Base-by-base conservation (phyloP, 2,113 vertebrate species). In the Takifugu flavidus region DNA sequence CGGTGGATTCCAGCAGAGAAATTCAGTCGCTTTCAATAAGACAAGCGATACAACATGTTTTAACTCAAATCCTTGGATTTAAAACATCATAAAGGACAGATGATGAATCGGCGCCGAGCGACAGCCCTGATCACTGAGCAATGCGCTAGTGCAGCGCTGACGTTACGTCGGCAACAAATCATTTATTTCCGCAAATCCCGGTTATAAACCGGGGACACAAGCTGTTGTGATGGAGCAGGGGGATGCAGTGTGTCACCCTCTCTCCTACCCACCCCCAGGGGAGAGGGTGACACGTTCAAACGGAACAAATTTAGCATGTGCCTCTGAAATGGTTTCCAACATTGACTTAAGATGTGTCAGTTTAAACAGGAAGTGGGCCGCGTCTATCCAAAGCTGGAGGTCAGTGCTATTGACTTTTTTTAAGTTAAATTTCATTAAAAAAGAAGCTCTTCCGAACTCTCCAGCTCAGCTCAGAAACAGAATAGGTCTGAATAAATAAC, bases 401-500 rank as follows among this genome's bases (percentile, higher is more conserved):
- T 20, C 20, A 20, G 1, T 20, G 20, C 20, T 20, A 20, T 20
- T 20, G 20, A 20, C 20, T 20, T 20, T 20, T 20, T 20, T 20
- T 20, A 20, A 20, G 20, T 20, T 62, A 63, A 70, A 46, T 67
- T 73, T 61, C 67, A 73, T 45, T 60, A 70, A 62, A 69, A 53
- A 26, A 59, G n/a, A 67, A 67, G 52, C 25, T 25, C 45, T 67
- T 66, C 59, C 74, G 46, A 78, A 62, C 74, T 68, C 78, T 61
- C 56, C 42, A 56, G 44, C 7, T 15, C 20, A 57, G 53, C 69
- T 64, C 11, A 64, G 62, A 25, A 65, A 61, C 49, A 39, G 43
- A 42, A 28, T 43, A 70, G 51, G 26, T 74, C 59, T 69, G 53
- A 64, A 70, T 65, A 71, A 75, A 84, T 65, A 67, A 47, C 47